Evolutionary conservation across 2,113 vertebrate species (phyloP).

Genomic region (Vulpes vulpes): DNA sequence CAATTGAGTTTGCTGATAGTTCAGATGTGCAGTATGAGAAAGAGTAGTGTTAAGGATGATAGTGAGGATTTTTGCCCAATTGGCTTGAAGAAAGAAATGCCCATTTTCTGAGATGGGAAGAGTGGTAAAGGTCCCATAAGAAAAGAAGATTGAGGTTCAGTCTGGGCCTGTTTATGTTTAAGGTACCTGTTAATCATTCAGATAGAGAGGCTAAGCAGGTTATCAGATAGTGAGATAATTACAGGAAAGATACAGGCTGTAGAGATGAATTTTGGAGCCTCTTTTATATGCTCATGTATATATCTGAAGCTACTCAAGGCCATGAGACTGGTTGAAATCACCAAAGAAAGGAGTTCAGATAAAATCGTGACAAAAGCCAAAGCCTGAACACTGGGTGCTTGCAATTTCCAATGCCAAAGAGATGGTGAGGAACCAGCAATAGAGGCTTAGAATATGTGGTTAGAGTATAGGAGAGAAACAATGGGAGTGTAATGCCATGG

Average conservation of each 20-base stretch:
- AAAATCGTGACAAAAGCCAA: constrained; percentile 9
- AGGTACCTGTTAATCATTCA: neutral
- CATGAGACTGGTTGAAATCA: neutral
- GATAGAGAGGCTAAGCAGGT: neutral
- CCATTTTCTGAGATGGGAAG: neutral
- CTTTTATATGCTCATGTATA: neutral
- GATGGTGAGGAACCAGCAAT: neutral
- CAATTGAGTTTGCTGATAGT: neutral
- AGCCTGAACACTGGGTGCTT: neutral
- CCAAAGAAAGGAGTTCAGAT: neutral
- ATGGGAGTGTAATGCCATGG: neutral
- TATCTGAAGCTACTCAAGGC: neutral
- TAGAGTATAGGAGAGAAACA: neutral
- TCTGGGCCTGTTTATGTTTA: neutral
- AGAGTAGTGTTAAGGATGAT: neutral
- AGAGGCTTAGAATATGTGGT: neutral
- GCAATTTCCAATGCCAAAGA: neutral
- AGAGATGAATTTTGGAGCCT: neutral
- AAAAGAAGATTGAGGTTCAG: neutral
- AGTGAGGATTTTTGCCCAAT: neutral
- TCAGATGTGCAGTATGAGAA: neutral
- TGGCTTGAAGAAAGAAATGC: neutral
- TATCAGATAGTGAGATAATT: neutral
- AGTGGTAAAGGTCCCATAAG: neutral
- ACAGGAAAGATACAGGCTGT: neutral